These are phyloP conservation scores for Cheilosia variabilis DNA, from an alignment of 2,888 invertebrate species.

Conservation along the genomic window DNA sequence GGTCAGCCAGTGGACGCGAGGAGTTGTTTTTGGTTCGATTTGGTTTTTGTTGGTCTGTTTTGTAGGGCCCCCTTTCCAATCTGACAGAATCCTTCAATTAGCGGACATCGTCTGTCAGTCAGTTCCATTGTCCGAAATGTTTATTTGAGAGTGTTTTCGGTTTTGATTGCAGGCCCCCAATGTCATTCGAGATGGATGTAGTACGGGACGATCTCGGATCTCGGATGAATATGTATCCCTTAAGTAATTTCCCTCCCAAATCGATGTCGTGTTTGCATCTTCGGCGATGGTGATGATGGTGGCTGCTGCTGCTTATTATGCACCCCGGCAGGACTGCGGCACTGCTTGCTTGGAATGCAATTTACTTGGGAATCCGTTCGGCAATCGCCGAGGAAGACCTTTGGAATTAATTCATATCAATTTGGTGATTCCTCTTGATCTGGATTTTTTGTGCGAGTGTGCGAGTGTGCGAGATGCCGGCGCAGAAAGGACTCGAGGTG, in stretches of 20 bases:
- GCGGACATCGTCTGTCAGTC: conserved; percentile 74
- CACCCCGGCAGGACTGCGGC: conserved; percentile 30
- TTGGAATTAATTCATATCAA: conserved; percentile 64
- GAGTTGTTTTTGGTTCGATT: conserved; percentile 29
- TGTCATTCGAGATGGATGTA: conserved; percentile 67
- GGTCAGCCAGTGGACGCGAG: conserved; percentile 44
- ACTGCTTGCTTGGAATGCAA: conserved; percentile 56
- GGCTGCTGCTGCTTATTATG: conserved; percentile 43
- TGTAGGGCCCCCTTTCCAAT: conserved; percentile 61
- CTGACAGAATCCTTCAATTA: conserved; percentile 76
- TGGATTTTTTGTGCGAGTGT: conserved; percentile 26
- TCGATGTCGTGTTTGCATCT: conserved; percentile 70
- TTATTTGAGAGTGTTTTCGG: conserved; percentile 71
- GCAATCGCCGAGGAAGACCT: conserved; percentile 38
- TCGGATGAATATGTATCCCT: conserved; percentile 63
- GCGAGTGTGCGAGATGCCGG: conserved; percentile 10
- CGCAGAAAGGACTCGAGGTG: conserved; percentile 24
- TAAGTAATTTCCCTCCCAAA: conserved; percentile 66
- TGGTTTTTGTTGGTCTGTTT: conserved; percentile 9
- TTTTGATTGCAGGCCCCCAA: conserved; percentile 50
- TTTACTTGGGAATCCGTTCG: conserved; percentile 50
- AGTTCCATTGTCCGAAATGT: conserved; percentile 72
- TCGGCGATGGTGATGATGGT: conserved; percentile 27
- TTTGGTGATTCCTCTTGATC: conserved; percentile 67
- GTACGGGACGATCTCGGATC: conserved; percentile 9